A percentile compares a stretch with the other conserved stretches of the same genome.
Evolutionary conservation across 2,797 vertebrate genomes (phyloP).

Genomic region (Sparus aurata): DNA sequence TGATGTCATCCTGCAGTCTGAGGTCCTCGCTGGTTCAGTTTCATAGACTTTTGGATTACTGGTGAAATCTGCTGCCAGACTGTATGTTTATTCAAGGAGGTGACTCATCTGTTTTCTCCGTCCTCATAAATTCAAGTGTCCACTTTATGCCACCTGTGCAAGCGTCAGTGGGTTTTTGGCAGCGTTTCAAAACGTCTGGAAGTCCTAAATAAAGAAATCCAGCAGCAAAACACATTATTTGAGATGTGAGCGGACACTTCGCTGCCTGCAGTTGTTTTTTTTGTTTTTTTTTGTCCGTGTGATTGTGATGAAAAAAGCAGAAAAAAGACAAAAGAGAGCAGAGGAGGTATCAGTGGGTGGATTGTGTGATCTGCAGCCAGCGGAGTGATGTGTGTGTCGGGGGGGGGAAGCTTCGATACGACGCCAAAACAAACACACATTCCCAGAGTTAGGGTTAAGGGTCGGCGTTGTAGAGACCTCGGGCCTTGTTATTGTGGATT

Average conservation of each 20-base stretch:
- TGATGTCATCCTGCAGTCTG: background rate
- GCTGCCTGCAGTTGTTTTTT: constrained; percentile 50
- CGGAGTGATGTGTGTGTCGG: background rate
- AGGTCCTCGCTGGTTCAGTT: background rate
- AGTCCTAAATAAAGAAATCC: background rate
- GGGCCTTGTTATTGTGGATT: background rate
- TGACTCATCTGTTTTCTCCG: constrained; percentile 14
- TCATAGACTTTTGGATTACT: background rate
- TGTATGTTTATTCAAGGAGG: background rate
- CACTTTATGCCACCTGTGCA: constrained; percentile 22
- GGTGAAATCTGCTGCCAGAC: constrained; percentile 1
- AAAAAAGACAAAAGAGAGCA: background rate
- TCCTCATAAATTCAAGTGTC: constrained; percentile 16
- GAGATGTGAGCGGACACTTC: constrained; percentile 24
- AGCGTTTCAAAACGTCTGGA: constrained; percentile 16
- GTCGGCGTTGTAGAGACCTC: background rate
- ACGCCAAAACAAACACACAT: constrained; percentile 6
- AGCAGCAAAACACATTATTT: constrained; percentile 20
- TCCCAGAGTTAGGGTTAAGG: background rate
- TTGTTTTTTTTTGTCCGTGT: constrained; percentile 6
- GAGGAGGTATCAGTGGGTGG: constrained; percentile 2
- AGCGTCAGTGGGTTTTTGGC: constrained; percentile 27
- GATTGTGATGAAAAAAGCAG: constrained; percentile 32
- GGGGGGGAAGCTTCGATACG: background rate
- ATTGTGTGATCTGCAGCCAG: constrained; percentile 32